Base-by-base conservation (phyloP, 2,888 invertebrate species). In the Rhorus exstirpatorius region DNA sequence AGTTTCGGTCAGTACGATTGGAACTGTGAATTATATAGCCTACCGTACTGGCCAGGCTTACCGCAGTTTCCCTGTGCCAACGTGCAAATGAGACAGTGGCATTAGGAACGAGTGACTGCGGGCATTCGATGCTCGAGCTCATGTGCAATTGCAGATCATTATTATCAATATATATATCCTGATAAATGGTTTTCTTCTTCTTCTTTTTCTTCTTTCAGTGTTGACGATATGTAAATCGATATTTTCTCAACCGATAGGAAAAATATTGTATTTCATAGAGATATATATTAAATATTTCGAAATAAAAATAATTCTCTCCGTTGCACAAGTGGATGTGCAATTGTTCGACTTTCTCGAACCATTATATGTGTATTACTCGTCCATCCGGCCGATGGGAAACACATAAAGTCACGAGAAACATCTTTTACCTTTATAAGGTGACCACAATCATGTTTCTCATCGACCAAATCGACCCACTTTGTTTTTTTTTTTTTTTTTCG, bases 401-500 rank as follows among this genome's bases (percentile, higher is more conserved):
- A 68, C 12, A 17, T n/a, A 51, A 19, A 51, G 51, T 51, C 1
- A 14, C 38, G 21, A 65, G 24, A 63, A 65, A 46, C 61, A 75
- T 75, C 53, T 80, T 71, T 55, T 31, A n/a, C 14, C 68, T 71
- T 41, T 71, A 71, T 71, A 76, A 71, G 65, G 81, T 38, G 35
- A 38, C 7, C 61, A 41, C 41, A 24, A 58, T 41, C 38, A 31
- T 46, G 65, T 46, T 81, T 81, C 76, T 65, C 76, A 81, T 71
- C 65, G 76, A 44, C 65, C 38, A 65, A 76, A 76, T 41, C 76
- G 76, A 76, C 76, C 71, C 53, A 81, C 76, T 76, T 78, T 70
- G n/a, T n/a, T 58, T 67, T 63, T 53, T 41, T 63, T 63, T 74
- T 63, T 51, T 67, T 67, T 74, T 61, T 44, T 58, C 31, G n/a